Base-by-base conservation (phyloP, 2,113 vertebrate genomes). In the Myodes glareolus region DNA sequence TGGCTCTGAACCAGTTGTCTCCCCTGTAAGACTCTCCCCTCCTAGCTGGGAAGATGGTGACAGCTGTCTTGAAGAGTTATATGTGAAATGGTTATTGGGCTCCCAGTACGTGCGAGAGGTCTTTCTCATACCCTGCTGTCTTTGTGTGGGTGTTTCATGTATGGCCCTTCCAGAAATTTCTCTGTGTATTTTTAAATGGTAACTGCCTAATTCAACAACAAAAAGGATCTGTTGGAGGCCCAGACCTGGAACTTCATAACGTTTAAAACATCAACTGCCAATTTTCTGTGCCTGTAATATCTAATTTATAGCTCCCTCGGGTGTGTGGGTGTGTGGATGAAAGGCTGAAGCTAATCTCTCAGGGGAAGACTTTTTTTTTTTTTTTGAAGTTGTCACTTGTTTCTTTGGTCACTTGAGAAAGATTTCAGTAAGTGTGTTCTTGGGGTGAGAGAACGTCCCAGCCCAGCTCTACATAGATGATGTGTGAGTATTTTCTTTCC, bases 221-320 rank as follows among this genome's bases (percentile, higher is more conserved):
- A 97, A 97, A 81, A 80, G 97, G 94, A 96, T 92, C 96, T 94
- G 78, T 80, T 76, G 94, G 95, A 97, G 94, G 84, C 90, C 84
- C 95, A 98, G 93, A 97, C 92, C 94, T 98, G 97, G 97, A 97
- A 96, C 89, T 90, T 86, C 73, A 23, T 91, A 65, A 88, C 95
- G 91, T 3, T 73, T 96, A 94, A 58, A 96, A 39, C 78, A 77
- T 94, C 85, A 96, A 92, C 96, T 98, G 97, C 98, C 97, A 97
- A 87, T 98, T 98, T 98, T 85, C 98, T 95, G 93, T 96, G 97
- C 39, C 70, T 92, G 97, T 98, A 98, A 96, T 50, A 27, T 97
- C 98, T 98, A 97, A 98, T 98, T 98, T 98, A 98, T 95, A 96
- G 88, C 85, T 98, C 98, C 92, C 94, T 72, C 91, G 81, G 93